These are phyloP conservation scores for Siphonodentalium dalli DNA, from an alignment of 2,888 invertebrate species.

Conservation along the genomic window DNA sequence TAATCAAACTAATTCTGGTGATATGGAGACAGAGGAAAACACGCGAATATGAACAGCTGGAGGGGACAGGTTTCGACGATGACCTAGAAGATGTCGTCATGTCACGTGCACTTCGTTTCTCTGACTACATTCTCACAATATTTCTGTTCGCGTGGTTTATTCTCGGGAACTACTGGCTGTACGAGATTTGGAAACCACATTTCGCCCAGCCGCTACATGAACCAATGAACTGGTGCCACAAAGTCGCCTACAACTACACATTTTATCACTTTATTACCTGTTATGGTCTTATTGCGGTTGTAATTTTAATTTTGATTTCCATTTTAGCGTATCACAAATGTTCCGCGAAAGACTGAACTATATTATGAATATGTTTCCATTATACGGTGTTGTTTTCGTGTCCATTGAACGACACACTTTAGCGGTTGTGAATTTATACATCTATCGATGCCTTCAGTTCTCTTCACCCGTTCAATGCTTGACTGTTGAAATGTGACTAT, in stretches of 20 bases:
- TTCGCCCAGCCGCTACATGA: conserved; percentile 77
- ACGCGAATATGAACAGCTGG: conserved; percentile 67
- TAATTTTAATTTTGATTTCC: no score
- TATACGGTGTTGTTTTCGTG: no score
- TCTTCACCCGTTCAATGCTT: no score
- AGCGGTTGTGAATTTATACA: no score
- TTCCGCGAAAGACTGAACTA: no score
- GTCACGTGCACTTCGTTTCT: conserved; percentile 71
- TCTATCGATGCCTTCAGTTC: no score
- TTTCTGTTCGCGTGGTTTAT: conserved; percentile 80
- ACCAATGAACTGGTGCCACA: conserved; percentile 82
- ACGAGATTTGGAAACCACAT: conserved; percentile 79
- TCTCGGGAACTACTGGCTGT: conserved; percentile 81
- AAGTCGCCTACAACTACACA: conserved; percentile 79
- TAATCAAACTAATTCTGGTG: conserved; percentile 71
- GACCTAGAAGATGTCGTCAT: conserved; percentile 54
- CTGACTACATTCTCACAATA: conserved; percentile 74
- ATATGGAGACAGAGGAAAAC: conserved; percentile 74
- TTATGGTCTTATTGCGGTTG: conserved; percentile 73
- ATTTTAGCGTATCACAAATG: no score
- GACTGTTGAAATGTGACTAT: no score
- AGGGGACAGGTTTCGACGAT: conserved; percentile 60
- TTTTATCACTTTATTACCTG: conserved; percentile 77
- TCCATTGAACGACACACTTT: no score
- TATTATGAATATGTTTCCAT: no score